Evolutionary conservation across 2,113 vertebrate genomes (phyloP), one percentile per base, ranked within the genome.

Genomic region (Eleginops maclovinus): DNA sequence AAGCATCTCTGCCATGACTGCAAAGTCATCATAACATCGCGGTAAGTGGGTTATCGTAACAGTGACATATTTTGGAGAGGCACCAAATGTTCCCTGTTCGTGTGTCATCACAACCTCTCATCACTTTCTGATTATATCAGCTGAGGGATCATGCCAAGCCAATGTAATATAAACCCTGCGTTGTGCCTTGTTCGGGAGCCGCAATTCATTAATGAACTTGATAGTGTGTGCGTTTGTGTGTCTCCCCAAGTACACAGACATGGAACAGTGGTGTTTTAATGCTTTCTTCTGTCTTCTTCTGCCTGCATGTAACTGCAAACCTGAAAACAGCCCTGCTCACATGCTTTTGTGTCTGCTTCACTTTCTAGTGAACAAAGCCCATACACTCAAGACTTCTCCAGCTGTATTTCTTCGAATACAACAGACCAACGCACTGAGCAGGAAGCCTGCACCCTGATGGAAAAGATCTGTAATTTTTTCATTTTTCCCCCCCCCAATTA

Each of bases 71-170:
- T 87, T 75, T 87, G 89, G 87, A 91, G 84, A 85, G 81, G 88
- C 56, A 88, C 88, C 88, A 86, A 87, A 91, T 88, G 87, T 88
- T 87, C 88, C 76, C 75, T 77, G 74, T 81, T 76, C 81, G 47
- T 66, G 79, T 90, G 86, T 91, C 90, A 89, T 90, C 88, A 83
- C 90, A 88, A 83, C 81, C 87, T 86, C 66, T 91, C 84, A 89
- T 82, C 89, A 77, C 79, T 12, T 88, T 60, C 69, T 89, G 88
- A 88, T 90, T 86, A 70, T 82, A 89, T 91, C 89, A 90, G 87
- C 79, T 64, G 40, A 81, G 79, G 74, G 84, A 85, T 77, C 79
- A 72, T 56, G 70, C 83, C 88, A 84, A 77, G 66, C 74, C 40
- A 5, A 10, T 65, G 87, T 80, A 88, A 91, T 75, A 83, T 78